phyloP scores from a whole-genome alignment of 1,140 invertebrate species.

The Macrobrachium rosenbergii region DNA sequence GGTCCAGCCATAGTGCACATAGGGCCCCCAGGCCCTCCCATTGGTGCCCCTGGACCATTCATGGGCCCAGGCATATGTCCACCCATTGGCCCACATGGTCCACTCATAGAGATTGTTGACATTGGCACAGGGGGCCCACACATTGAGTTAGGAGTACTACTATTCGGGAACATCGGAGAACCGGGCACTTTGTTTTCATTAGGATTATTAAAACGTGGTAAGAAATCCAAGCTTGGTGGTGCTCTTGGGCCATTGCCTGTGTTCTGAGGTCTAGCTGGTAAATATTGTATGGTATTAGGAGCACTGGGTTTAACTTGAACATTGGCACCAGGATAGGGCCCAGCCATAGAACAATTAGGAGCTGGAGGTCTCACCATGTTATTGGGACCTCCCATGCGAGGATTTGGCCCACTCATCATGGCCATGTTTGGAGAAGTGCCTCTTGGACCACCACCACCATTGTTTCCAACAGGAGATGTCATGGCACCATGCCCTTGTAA shows the following conservation, averaged over 20 bases:
- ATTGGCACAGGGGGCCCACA: slow-evolving; percentile 65
- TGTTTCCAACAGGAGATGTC: slow-evolving; percentile 50
- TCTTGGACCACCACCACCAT: slow-evolving; percentile 60
- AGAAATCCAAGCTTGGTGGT: slow-evolving; percentile 92
- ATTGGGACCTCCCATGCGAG: slow-evolving; percentile 72
- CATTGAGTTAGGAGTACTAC: slow-evolving; percentile 65
- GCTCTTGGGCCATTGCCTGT: slow-evolving; percentile 76
- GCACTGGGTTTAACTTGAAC: slow-evolving; percentile 95
- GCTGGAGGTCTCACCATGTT: slow-evolving; percentile 61
- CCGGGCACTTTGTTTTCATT: slow-evolving; percentile 66
- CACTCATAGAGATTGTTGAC: slow-evolving; percentile 64
- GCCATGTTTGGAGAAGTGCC: slow-evolving; percentile 66
- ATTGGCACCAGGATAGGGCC: slow-evolving; percentile 76
- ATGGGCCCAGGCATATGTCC: slow-evolving; percentile 67
- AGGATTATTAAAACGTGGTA: slow-evolving; percentile 84
- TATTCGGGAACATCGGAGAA: slow-evolving; percentile 60
- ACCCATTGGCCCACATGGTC: slow-evolving; percentile 66
- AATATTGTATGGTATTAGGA: slow-evolving; percentile 97
- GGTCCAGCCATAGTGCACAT: slow-evolving; percentile 66
- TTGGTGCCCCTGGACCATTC: slow-evolving; percentile 68
- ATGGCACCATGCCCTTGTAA: slow-evolving; percentile 50
- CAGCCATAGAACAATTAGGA: slow-evolving; percentile 66
- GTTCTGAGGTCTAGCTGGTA: slow-evolving; percentile 89
- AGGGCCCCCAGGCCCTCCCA: slow-evolving; percentile 66
- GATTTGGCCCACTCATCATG: slow-evolving; percentile 67